Conservation (phyloP, 2,888 invertebrate genomes). For the Argyra leucocephala region DNA sequence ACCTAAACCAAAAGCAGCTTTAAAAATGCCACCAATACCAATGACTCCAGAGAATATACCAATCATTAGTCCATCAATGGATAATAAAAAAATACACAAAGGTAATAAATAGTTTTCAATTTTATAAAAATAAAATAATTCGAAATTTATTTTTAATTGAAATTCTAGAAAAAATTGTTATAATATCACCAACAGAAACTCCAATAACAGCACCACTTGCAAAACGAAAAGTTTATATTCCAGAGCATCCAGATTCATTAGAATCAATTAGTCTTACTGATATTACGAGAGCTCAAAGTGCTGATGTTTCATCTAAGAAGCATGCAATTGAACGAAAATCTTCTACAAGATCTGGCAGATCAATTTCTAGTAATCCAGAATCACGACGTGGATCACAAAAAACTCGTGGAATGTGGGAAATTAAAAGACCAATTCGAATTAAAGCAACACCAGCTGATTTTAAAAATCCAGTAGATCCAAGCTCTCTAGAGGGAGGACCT, state of each 20-base stretch:
- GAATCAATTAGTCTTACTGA: not conserved
- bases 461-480: not conserved
- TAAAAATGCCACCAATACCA: slow-evolving; percentile 4
- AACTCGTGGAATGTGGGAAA: not conserved
- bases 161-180: not conserved
- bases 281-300: not conserved
- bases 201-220: not conserved
- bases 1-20: not conserved
- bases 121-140: not conserved
- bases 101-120: not conserved
- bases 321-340: not conserved
- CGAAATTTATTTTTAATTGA: not conserved
- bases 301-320: not conserved
- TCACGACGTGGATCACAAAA: not conserved
- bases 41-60: not conserved
- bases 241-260: not conserved
- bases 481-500: not conserved
- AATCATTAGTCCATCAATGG: not conserved
- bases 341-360: not conserved
- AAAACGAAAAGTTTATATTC: not conserved
- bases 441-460: not conserved
- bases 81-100: not conserved
- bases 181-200: not conserved
- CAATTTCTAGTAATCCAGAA: not conserved
- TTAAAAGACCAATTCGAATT: not conserved